These are phyloP conservation scores for Spisula subtruncata DNA, from an alignment of 2,888 invertebrate genomes.

Conservation along the genomic window DNA sequence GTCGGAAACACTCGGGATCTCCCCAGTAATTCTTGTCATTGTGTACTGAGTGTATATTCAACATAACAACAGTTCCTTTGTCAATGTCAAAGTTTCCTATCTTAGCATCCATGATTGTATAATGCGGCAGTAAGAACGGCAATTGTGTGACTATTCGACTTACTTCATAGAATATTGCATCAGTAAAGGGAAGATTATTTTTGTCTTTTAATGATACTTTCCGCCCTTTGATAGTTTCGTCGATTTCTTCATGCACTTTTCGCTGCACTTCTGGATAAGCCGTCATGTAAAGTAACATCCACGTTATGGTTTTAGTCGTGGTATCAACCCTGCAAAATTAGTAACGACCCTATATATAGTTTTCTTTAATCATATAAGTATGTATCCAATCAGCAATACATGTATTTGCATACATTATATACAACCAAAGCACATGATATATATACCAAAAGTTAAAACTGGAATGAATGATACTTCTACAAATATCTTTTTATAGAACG, in stretches of 20 bases:
- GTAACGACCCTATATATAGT: too few species aligned
- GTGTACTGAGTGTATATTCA: constrained; percentile 60
- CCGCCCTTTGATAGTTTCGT: constrained; percentile 57
- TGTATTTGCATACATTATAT: too few species aligned
- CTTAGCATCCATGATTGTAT: constrained; percentile 61
- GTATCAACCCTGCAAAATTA: constrained; percentile 4
- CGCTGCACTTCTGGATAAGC: constrained; percentile 70
- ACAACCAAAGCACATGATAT: too few species aligned
- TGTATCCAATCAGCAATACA: too few species aligned
- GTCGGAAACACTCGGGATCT: constrained; percentile 54
- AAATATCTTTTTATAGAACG: too few species aligned
- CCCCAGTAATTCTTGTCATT: constrained; percentile 55
- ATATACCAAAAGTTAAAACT: too few species aligned
- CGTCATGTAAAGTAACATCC: constrained; percentile 73
- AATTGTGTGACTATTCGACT: constrained; percentile 67
- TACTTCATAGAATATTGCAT: constrained; percentile 75
- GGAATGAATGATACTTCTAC: too few species aligned
- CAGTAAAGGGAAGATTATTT: constrained; percentile 62
- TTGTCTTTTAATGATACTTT: constrained; percentile 59
- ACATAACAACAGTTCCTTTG: constrained; percentile 54
- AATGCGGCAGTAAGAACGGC: constrained; percentile 77
- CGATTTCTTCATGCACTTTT: constrained; percentile 75
- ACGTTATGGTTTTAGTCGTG: constrained; percentile 38
- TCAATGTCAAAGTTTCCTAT: constrained; percentile 37
- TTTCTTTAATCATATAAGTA: too few species aligned